A percentile compares a stretch with the other conserved stretches of the same genome.
Evolutionary conservation across 2,888 invertebrate genomes (phyloP).

Genomic region (Melipona bicolor): DNA sequence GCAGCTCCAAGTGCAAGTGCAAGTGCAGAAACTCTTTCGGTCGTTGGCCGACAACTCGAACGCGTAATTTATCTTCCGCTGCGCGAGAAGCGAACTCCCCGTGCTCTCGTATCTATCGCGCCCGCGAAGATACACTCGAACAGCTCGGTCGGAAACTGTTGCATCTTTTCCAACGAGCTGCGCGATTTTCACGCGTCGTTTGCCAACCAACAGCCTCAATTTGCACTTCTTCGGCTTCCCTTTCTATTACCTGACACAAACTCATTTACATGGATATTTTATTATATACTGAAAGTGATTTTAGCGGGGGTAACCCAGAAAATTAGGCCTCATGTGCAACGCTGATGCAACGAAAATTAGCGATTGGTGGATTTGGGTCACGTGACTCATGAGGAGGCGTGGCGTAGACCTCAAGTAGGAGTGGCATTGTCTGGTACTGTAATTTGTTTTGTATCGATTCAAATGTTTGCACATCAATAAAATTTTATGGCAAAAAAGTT

Average conservation of each 20-base stretch:
- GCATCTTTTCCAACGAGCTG: slow-evolving; percentile 8
- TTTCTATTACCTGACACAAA: neutral
- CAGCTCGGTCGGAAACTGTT: slow-evolving; percentile 22
- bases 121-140: slow-evolving; percentile 31
- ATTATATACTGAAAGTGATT: too few species aligned
- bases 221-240: neutral
- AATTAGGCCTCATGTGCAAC: too few species aligned
- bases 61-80: slow-evolving; percentile 63
- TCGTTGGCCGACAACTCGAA: slow-evolving; percentile 58
- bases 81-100: slow-evolving; percentile 50
- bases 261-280: too few species aligned
- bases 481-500: too few species aligned
- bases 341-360: too few species aligned
- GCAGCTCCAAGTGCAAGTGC: slow-evolving; percentile 61
- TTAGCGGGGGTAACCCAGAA: too few species aligned
- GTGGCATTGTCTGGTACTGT: too few species aligned
- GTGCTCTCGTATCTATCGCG: slow-evolving; percentile 55
- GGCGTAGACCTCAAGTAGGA: too few species aligned
- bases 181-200: slow-evolving; percentile 31
- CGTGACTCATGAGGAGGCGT: too few species aligned
- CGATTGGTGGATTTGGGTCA: too few species aligned
- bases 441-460: too few species aligned
- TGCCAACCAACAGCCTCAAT: slow-evolving; percentile 11
- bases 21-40: slow-evolving; percentile 58
- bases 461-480: too few species aligned